Evolutionary conservation across 2,797 vertebrate genomes (phyloP), one percentile per base, ranked within the genome.

Genomic region (Decapterus maruadsi): DNA sequence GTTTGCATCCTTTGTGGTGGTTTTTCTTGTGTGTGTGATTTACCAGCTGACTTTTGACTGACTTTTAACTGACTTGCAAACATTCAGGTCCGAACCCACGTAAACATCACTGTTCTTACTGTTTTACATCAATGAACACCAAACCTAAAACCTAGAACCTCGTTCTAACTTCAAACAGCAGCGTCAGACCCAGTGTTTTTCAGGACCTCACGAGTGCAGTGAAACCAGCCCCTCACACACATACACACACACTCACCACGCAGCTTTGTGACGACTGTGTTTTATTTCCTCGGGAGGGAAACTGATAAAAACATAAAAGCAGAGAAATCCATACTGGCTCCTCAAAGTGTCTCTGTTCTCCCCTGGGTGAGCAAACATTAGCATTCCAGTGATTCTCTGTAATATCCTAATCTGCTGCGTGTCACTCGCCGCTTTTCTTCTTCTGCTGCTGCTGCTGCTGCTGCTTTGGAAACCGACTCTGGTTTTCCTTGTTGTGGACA

Each of bases 241-340:
- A 38, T 12, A 42, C 36, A 42, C 34, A 45, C 20, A 38, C 43
- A 40, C 26, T 55, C 6, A 62, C 31, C 40, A 65, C 40, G 19
- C 13, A 22, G 81, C 71, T 74, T 68, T 59, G 66, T 77, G 59
- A 75, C 67, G 51, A 60, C 55, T 6, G 66, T 34, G 10, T 26
- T 66, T 16, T 10, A 17, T 46, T 69, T 87, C 78, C 80, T 77
- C 78, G 51, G 81, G 73, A 84, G 75, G 55, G 71, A 85, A 74
- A 62, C 79, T 78, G 85, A 88, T 81, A 69, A 55, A 85, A 89
- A 91, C 87, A 90, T 88, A 86, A 90, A 90, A 91, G 84, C 78
- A 67, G 70, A 77, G 57, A 72, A 87, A 90, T 87, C 84, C 76
- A 87, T 88, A 86, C 75, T 87, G 75, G 73, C 79, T 83, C 54